These are phyloP conservation scores for Crossocerus cetratus DNA, from an alignment of 2,888 invertebrate genomes.

Conservation along the genomic window DNA sequence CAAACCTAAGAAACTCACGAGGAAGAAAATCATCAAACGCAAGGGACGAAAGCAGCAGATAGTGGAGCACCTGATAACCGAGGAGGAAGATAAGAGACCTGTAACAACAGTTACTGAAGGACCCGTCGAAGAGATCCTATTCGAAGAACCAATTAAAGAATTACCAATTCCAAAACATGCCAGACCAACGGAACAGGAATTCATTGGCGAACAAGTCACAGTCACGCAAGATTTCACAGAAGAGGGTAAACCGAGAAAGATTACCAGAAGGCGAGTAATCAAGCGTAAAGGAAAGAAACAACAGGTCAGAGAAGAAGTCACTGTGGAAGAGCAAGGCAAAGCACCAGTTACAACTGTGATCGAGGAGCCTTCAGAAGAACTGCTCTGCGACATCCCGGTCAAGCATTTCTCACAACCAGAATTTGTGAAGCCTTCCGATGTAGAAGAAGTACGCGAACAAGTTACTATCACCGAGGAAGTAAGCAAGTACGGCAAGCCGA, in stretches of 20 bases:
- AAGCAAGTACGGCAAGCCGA: slow-evolving; percentile 72
- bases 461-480: slow-evolving; percentile 59
- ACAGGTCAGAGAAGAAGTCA: slow-evolving; percentile 37
- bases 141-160: slow-evolving; percentile 70
- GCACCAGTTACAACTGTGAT: slow-evolving; percentile 50
- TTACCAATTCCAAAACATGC: slow-evolving; percentile 68
- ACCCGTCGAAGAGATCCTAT: slow-evolving; percentile 60
- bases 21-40: slow-evolving; percentile 52
- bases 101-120: slow-evolving; percentile 42
- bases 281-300: slow-evolving; percentile 70
- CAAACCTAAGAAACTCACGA: slow-evolving; percentile 69
- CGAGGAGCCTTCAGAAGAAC: slow-evolving; percentile 59
- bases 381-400: slow-evolving; percentile 9
- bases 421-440: slow-evolving; percentile 59
- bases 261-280: slow-evolving; percentile 67
- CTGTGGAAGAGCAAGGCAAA: slow-evolving; percentile 59
- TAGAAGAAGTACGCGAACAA: slow-evolving; percentile 63
- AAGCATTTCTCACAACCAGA: slow-evolving; percentile 21
- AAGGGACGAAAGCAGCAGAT: slow-evolving; percentile 55
- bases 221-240: slow-evolving; percentile 51
- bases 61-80: slow-evolving; percentile 62
- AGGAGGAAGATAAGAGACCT: slow-evolving; percentile 65
- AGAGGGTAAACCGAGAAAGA: slow-evolving; percentile 72
- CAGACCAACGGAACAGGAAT: slow-evolving; percentile 71
- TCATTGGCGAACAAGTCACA: slow-evolving; percentile 47